Conservation (phyloP, 23 tunicate genomes). For the Halocynthia roretzi region DNA sequence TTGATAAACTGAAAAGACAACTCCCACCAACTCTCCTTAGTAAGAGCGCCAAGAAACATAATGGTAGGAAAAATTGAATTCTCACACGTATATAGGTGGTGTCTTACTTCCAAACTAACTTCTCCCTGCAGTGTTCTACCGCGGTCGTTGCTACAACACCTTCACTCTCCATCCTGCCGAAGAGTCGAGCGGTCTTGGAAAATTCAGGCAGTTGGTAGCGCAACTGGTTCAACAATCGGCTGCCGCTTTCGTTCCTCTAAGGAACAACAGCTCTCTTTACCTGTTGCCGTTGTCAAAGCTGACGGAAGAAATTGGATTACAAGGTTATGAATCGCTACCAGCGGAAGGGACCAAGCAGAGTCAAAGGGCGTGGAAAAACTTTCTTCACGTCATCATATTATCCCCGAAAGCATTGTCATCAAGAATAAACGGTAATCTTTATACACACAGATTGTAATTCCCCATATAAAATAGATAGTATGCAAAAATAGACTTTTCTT, state of each 20-base stretch:
- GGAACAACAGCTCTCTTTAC: conserved; percentile 47
- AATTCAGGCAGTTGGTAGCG: conserved; percentile 79
- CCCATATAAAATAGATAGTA: too few relatives aligned
- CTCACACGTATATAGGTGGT: not conserved
- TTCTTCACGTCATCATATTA: conserved; percentile 56
- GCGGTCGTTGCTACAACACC: conserved; percentile 72
- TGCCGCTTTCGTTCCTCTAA: conserved; percentile 52
- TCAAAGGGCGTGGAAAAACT: conserved; percentile 32
- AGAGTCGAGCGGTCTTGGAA: conserved; percentile 53
- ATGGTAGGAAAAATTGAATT: conserved; percentile 31
- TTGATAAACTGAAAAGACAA: conserved; percentile 39
- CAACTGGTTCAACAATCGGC: conserved; percentile 51
- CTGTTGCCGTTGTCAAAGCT: conserved; percentile 48
- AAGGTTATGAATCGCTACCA: not conserved
- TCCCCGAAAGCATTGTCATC: conserved; percentile 65
- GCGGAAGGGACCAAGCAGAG: not conserved
- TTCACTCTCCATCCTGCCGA: conserved; percentile 58
- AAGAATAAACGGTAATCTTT: conserved; percentile 49
- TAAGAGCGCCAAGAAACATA: conserved; percentile 62
- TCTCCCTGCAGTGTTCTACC: conserved; percentile 49
- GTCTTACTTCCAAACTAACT: not conserved
- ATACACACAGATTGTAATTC: not conserved
- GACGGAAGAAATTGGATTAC: conserved; percentile 60
- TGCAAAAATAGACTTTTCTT: too few relatives aligned
- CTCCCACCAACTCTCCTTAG: conserved; percentile 68